Evolutionary conservation across 2,888 invertebrate species (phyloP), one percentile per base, ranked within the genome.

Genomic region (Carcina quercana): DNA sequence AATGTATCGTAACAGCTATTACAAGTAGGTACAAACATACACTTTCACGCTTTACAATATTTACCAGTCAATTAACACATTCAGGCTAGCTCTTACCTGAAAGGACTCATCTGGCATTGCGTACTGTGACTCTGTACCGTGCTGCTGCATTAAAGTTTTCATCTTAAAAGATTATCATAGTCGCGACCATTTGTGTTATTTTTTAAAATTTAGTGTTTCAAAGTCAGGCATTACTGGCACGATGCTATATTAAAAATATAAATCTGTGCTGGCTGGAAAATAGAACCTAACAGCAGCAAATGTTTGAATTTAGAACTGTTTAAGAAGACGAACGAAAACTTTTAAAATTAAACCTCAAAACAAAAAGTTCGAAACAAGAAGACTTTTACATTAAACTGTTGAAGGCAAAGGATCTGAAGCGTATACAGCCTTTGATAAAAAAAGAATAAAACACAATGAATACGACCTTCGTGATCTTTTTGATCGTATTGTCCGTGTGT

Each of bases 31-130:
- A 24, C 30, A 31, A 30, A 40, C n/a, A n/a, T n/a, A 38, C 34
- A 44, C 55, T 57, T 53, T 55, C 55, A 35, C 47, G 13, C n/a
- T 36, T 22, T 28, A 34, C 28, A 38, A 37, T 34, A 44, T 37
- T 55, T 54, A 51, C 40, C 55, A 40, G 37, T 34, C 36, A 35
- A 56, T 64, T 64, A 52, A 34, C 62, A 47, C 47, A 19, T 40
- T 25, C 8, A 27, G 25, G 28, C 32, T 33, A 22, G 32, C 33
- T 27, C 26, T 13, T n/a, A 13, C 30, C 20, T 30, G 32, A 12
- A 25, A 35, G 11, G 12, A n/a, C n/a, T 11, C 15, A 28, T 14
- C 14, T 5, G 38, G 14, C 50, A 51, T 46, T 45, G 32, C 24
- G 12, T 2, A 30, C 28, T 13, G 11, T 6, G 29, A 36, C 39